A percentile compares a stretch with the other conserved stretches of the same genome.
These are phyloP conservation scores for Picathartes gymnocephalus DNA, from an alignment of 2,113 vertebrate species.

Conservation along the genomic window DNA sequence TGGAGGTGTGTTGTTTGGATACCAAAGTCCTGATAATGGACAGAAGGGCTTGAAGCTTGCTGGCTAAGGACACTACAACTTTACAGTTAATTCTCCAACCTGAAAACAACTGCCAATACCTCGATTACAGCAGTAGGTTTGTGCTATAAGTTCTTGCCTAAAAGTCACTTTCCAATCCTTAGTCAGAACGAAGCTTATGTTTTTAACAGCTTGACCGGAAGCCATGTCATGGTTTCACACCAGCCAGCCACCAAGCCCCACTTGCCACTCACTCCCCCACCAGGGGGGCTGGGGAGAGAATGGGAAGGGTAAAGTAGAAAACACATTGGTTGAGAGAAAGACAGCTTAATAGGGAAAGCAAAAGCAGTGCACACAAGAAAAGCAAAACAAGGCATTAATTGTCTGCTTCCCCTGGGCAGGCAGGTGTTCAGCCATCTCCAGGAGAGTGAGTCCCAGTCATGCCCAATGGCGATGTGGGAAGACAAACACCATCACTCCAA, in stretches of 20 bases:
- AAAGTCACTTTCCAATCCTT: background rate
- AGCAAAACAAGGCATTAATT: background rate
- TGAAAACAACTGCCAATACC: background rate
- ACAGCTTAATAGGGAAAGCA: background rate
- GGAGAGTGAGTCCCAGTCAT: background rate
- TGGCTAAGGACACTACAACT: background rate
- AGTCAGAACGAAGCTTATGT: background rate
- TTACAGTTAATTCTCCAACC: background rate
- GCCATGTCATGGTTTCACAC: background rate
- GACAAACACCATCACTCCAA: background rate
- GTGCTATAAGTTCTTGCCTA: background rate
- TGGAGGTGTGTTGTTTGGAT: background rate
- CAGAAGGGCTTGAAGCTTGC: background rate
- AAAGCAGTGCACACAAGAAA: background rate
- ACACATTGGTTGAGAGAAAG: background rate
- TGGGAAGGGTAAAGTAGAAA: background rate
- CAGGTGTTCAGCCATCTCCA: background rate
- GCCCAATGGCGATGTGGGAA: rapidly evolving
- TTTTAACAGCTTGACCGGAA: background rate
- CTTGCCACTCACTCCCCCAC: background rate
- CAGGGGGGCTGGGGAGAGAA: background rate
- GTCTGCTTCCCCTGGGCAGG: background rate
- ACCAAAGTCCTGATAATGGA: background rate
- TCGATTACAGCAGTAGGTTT: background rate
- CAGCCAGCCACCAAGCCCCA: background rate